Evolutionary conservation across 2,113 vertebrate species (phyloP), one percentile per base, ranked within the genome.

Genomic region (Miniopterus natalensis): DNA sequence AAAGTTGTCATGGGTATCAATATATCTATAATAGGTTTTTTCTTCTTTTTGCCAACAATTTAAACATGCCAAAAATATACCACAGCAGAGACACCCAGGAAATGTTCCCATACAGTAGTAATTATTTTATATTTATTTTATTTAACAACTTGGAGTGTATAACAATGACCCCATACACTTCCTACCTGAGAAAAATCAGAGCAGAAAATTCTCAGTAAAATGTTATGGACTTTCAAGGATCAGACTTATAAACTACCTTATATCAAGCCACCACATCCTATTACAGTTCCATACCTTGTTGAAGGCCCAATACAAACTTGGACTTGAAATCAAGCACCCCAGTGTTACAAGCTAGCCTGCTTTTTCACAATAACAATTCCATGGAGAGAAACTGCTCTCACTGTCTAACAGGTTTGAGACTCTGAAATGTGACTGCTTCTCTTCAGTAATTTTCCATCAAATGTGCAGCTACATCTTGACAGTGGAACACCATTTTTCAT

Each of bases 401-500:
- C 88, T 95, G 97, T 84, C 94, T 96, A 96, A 95, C 57, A 96
- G 68, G 71, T 98, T 84, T 97, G 94, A 98, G 78, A 94, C 55
- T 87, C 45, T 96, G 90, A 98, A 98, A 97, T 75, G 18, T 18
- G n/a, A 95, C 97, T 98, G 85, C 47, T 97, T 97, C 91, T 96
- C 68, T 97, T 96, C 96, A 94, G 59, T 94, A 96, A 97, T 92
- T 97, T 97, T 84, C 74, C 96, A 97, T 97, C 80, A 94, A 85
- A 95, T 53, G 81, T 91, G 88, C 65, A 97, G 95, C 84, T 81
- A 93, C 20, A 89, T 36, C 55, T 90, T 87, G 25, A 97, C 83
- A 97, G 31, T 71, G 93, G 97, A 96, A 95, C 65, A 85, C 75
- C 27, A 21, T 94, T 96, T 97, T 11, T 96, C 63, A 95, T 71